Percentiles rank a stretch among this genome's conserved stretches.
These are phyloP conservation scores for Nebria ingens DNA, from an alignment of 1,140 invertebrate species.

Conservation along the genomic window DNA sequence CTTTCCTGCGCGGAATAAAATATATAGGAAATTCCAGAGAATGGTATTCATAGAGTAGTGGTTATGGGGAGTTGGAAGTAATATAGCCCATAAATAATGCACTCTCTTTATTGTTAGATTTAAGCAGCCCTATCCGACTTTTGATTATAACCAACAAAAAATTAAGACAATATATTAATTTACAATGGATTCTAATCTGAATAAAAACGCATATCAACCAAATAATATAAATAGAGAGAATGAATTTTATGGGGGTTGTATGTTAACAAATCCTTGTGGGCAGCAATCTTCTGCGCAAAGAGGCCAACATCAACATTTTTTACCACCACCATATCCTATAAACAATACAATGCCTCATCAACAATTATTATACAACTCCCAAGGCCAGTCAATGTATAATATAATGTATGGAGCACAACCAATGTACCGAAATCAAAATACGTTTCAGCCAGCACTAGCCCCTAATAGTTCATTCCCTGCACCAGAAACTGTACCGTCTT, in stretches of 20 bases:
- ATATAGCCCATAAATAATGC: too few species aligned
- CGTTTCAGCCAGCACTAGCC: neutral
- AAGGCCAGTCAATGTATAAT: neutral
- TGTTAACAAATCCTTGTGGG: neutral
- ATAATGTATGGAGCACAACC: constrained; percentile 2
- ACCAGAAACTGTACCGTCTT: constrained; percentile 5
- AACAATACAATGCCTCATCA: neutral
- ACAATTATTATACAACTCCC: constrained; percentile 2
- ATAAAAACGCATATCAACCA: neutral
- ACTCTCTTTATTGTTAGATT: too few species aligned
- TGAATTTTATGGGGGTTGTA: neutral
- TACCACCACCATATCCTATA: neutral
- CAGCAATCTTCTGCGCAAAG: neutral
- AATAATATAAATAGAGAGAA: neutral
- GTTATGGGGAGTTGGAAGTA: too few species aligned
- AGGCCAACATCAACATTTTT: neutral
- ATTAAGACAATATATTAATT: too few species aligned
- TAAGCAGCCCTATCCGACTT: too few species aligned
- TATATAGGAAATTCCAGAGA: too few species aligned
- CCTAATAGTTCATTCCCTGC: neutral
- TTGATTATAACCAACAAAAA: too few species aligned
- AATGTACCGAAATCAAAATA: neutral
- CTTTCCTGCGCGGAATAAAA: too few species aligned
- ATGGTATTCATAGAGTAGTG: too few species aligned
- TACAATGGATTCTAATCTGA: neutral